phyloP scores from a whole-genome alignment of 2,888 invertebrate species.

The Abscondita cerata region DNA sequence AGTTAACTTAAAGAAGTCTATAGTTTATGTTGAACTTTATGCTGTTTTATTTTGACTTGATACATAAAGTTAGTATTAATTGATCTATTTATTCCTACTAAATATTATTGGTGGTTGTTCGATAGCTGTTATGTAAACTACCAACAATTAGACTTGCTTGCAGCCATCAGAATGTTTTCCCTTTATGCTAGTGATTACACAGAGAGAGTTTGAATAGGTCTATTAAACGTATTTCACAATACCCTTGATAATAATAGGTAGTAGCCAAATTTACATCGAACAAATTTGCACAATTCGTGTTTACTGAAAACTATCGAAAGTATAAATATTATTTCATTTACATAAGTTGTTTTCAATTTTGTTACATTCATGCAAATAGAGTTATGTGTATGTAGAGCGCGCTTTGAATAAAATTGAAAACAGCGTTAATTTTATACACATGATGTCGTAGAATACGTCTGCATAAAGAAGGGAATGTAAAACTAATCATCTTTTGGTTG shows the following conservation, averaged over 20 bases:
- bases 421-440: neutral
- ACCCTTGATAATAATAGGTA: constrained; percentile 17
- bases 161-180: constrained; percentile 23
- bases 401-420: neutral
- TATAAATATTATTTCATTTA: too few relatives aligned
- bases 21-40: too few relatives aligned
- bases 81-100: constrained; percentile 28
- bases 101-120: constrained; percentile 23
- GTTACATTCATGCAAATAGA: too few relatives aligned
- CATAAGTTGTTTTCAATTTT: too few relatives aligned
- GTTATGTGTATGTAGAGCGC: neutral
- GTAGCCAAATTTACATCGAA: constrained; percentile 8
- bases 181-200: constrained; percentile 26
- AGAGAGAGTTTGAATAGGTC: constrained; percentile 26
- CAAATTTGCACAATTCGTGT: constrained; percentile 7
- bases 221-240: constrained; percentile 21
- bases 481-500: constrained; percentile 14
- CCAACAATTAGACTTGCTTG: constrained; percentile 29
- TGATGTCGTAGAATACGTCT: neutral
- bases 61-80: too few relatives aligned
- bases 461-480: neutral
- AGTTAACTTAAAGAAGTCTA: too few relatives aligned
- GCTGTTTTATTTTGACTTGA: too few relatives aligned
- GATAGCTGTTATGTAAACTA: constrained; percentile 27
- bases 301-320: too few relatives aligned